phyloP scores from a whole-genome alignment of 1,140 invertebrate genomes.

The Fopius arisanus region DNA sequence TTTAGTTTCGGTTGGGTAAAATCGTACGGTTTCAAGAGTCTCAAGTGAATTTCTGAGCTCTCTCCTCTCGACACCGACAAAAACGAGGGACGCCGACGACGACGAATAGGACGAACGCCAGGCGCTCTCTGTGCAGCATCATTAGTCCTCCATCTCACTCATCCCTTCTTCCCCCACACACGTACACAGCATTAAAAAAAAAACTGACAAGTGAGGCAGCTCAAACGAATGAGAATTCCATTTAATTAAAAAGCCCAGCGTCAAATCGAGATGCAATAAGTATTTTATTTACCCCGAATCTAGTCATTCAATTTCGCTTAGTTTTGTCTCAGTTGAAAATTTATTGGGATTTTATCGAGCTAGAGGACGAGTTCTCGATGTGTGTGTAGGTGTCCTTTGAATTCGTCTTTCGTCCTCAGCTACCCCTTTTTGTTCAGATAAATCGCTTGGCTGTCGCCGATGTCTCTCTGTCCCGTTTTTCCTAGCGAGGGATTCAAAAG shows the following conservation, averaged over 20 bases:
- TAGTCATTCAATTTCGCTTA: neutral
- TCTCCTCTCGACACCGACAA: conserved; percentile 38
- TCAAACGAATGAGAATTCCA: neutral
- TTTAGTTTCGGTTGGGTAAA: neutral
- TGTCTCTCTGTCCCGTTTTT: conserved; percentile 31
- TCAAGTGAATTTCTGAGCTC: neutral
- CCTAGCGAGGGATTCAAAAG: neutral
- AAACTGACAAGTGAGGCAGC: neutral
- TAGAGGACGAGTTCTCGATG: neutral
- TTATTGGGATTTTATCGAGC: neutral
- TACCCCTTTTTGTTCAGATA: conserved; percentile 40
- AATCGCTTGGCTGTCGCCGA: conserved; percentile 44
- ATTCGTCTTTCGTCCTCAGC: conserved; percentile 17
- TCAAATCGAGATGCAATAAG: neutral
- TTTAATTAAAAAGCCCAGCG: neutral
- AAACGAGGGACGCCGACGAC: conserved; percentile 48
- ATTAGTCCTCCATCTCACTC: conserved; percentile 49
- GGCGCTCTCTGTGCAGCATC: conserved; percentile 45
- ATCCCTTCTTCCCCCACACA: conserved; percentile 32
- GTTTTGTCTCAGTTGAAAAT: neutral
- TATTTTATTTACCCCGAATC: neutral
- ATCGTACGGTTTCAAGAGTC: neutral
- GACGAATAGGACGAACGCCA: conserved; percentile 28
- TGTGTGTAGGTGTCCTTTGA: conserved; percentile 14
- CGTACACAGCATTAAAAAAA: neutral